These are phyloP conservation scores for Lipotes vexillifer DNA, from an alignment of 2,113 vertebrate genomes.

Conservation along the genomic window DNA sequence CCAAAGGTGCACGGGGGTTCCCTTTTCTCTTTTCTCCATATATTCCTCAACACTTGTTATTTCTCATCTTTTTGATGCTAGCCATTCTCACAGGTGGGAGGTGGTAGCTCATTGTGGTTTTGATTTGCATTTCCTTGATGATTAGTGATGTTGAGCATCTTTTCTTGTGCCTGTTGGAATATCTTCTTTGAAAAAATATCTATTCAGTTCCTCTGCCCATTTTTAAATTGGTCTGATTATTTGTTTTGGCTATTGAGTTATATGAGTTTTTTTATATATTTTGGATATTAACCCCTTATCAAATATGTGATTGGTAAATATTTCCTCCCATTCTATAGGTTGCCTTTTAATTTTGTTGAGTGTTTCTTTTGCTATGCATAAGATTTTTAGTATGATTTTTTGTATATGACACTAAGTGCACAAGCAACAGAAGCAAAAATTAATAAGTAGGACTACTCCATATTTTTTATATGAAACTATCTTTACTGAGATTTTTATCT, in stretches of 20 bases:
- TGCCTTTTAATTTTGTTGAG: neutral
- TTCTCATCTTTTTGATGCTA: neutral
- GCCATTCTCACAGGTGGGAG: neutral
- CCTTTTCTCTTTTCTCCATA: neutral
- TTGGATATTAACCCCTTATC: neutral
- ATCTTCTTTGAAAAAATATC: neutral
- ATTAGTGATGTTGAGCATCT: neutral
- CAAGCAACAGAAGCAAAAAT: neutral
- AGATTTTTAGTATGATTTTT: neutral
- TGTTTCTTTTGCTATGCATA: neutral
- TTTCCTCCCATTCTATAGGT: neutral
- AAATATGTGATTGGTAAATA: neutral
- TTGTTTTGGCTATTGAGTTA: neutral
- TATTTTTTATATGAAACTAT: neutral
- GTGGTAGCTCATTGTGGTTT: neutral
- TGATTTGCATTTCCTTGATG: neutral
- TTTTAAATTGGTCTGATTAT: neutral
- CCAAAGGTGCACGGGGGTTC: neutral
- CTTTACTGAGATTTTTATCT: neutral
- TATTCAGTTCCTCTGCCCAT: neutral
- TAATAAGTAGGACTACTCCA: neutral
- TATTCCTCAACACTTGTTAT: neutral
- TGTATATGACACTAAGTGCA: neutral
- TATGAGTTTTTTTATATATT: neutral
- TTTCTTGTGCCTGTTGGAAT: neutral